phyloP scores from a whole-genome alignment of 2,113 vertebrate genomes.

The Hippocampus barbouri region DNA sequence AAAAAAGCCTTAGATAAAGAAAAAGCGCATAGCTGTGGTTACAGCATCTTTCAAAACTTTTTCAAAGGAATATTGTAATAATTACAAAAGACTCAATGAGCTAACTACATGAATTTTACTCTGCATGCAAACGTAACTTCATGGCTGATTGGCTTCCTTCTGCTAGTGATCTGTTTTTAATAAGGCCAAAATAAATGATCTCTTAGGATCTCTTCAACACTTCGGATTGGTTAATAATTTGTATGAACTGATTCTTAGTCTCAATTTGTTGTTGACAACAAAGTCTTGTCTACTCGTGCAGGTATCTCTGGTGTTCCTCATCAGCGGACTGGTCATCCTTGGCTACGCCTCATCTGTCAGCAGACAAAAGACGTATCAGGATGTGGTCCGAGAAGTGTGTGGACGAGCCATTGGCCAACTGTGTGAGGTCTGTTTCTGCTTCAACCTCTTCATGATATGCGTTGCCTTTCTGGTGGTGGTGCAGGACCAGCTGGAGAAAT shows the following conservation, averaged over 20 bases:
- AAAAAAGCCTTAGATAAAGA: too few species aligned
- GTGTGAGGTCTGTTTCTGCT: conserved; percentile 86
- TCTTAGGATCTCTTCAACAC: neutral
- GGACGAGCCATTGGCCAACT: conserved; percentile 79
- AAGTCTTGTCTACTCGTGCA: conserved; percentile 36
- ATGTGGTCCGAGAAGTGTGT: conserved; percentile 82
- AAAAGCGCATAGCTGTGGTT: too few species aligned
- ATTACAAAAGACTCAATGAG: too few species aligned
- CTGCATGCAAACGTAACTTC: too few species aligned
- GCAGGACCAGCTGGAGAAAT: conserved; percentile 91
- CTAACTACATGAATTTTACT: too few species aligned
- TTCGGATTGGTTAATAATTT: neutral
- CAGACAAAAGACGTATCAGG: conserved; percentile 86
- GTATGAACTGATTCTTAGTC: too few species aligned
- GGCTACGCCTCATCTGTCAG: conserved; percentile 84
- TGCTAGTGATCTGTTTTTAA: too few species aligned
- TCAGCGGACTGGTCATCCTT: conserved; percentile 86
- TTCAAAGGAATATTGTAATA: too few species aligned
- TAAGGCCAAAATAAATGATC: too few species aligned
- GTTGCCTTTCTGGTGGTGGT: conserved; percentile 93
- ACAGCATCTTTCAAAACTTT: too few species aligned
- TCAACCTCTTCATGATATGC: conserved; percentile 95
- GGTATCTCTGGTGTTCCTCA: conserved; percentile 89
- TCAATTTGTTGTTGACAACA: neutral
- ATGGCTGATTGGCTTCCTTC: too few species aligned